phyloP scores from a whole-genome alignment of 2,113 vertebrate species.

The Noctilio leporinus region DNA sequence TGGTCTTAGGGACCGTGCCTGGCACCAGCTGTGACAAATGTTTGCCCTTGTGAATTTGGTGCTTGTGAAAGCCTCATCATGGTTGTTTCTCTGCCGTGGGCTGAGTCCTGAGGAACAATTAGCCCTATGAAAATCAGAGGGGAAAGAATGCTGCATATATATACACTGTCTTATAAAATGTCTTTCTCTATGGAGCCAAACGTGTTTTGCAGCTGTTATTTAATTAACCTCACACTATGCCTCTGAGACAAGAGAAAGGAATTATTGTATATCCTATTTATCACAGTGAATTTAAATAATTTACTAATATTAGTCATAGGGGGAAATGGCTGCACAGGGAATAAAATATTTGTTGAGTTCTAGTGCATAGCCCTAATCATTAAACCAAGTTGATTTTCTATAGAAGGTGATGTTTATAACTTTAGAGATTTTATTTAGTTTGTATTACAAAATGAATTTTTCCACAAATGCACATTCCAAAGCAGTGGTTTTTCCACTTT shows the following conservation, averaged over 20 bases:
- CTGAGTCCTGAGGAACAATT: conserved; percentile 55
- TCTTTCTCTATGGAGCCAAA: conserved; percentile 50
- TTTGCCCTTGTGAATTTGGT: conserved; percentile 51
- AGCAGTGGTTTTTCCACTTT: conserved; percentile 33
- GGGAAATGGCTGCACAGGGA: conserved; percentile 10
- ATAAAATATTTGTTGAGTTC: conserved; percentile 39
- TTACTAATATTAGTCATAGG: conserved; percentile 49
- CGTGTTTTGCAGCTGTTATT: conserved; percentile 66
- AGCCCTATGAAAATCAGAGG: conserved; percentile 27
- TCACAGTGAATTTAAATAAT: conserved; percentile 66
- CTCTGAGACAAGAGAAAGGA: conserved; percentile 47
- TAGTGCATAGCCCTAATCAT: conserved; percentile 1
- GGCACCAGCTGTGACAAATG: conserved; percentile 28
- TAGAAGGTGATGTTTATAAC: conserved; percentile 10
- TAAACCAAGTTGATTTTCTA: conserved; percentile 39
- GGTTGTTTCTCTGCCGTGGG: not conserved
- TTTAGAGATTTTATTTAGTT: conserved; percentile 25
- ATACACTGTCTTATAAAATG: conserved; percentile 54
- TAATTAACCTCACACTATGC: conserved; percentile 67
- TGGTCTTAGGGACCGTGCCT: conserved; percentile 9
- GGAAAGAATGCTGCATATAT: conserved; percentile 23
- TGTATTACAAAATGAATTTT: not conserved
- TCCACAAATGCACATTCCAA: not conserved
- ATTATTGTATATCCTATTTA: conserved; percentile 63
- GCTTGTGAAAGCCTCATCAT: conserved; percentile 23